Conservation (phyloP, 2,888 invertebrate species). For the Harpalus rubripes region DNA sequence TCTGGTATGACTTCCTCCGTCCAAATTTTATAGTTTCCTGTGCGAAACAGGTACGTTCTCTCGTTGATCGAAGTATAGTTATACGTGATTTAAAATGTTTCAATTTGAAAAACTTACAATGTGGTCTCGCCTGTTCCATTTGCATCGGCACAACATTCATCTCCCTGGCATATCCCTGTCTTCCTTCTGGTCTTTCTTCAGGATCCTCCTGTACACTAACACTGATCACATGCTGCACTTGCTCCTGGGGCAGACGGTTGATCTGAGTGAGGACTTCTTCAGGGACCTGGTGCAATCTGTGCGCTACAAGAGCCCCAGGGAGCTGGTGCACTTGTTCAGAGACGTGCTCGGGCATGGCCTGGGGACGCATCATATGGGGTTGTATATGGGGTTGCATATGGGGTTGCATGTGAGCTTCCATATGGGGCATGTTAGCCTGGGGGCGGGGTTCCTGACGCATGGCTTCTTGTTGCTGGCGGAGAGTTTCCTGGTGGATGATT, state of each 20-base stretch:
- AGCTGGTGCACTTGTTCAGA: conserved; percentile 38
- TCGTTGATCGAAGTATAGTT: too few relatives aligned
- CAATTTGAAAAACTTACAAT: conserved; percentile 82
- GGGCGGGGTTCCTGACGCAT: conserved; percentile 54
- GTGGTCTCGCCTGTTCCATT: conserved; percentile 84
- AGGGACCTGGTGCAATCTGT: conserved; percentile 78
- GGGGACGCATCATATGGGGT: conserved; percentile 29
- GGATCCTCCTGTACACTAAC: conserved; percentile 63
- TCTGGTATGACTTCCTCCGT: too few relatives aligned
- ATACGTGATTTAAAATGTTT: too few relatives aligned
- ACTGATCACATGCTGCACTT: conserved; percentile 47
- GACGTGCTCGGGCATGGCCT: conserved; percentile 10
- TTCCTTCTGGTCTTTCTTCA: conserved; percentile 69
- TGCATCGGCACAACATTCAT: conserved; percentile 78
- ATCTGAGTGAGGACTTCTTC: conserved; percentile 77
- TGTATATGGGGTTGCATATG: background rate
- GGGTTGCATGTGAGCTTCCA: background rate
- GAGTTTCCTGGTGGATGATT: conserved; percentile 77
- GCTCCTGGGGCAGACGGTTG: conserved; percentile 73
- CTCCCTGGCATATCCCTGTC: conserved; percentile 74
- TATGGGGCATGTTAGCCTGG: conserved; percentile 56
- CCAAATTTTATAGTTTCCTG: too few relatives aligned
- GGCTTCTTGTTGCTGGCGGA: conserved; percentile 73
- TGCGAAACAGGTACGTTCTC: too few relatives aligned
- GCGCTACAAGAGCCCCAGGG: conserved; percentile 72